phyloP scores from a whole-genome alignment of 2,888 invertebrate genomes.

The Nomada fucata region DNA sequence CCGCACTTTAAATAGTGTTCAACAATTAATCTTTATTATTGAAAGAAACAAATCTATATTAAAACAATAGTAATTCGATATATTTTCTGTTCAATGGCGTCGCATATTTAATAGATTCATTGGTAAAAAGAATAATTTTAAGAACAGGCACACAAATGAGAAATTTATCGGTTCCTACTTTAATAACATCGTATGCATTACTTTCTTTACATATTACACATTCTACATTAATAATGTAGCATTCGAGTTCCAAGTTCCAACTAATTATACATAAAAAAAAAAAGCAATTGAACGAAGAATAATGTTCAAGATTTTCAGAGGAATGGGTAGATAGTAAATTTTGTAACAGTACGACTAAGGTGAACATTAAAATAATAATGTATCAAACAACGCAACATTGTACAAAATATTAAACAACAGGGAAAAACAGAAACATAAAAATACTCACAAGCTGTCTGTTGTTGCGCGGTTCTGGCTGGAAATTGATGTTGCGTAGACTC shows the following conservation, averaged over 20 bases:
- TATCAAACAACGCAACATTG: too few species aligned
- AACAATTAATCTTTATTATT: constrained; percentile 11
- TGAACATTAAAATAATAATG: too few species aligned
- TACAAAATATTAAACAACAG: too few species aligned
- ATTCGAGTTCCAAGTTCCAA: too few species aligned
- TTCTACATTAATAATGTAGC: too few species aligned
- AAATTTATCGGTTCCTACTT: background rate
- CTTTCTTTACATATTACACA: too few species aligned
- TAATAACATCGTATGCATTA: background rate
- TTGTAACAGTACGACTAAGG: too few species aligned
- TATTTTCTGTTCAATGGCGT: constrained; percentile 53
- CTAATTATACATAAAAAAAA: too few species aligned
- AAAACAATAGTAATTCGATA: constrained; percentile 44
- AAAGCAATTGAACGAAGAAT: too few species aligned
- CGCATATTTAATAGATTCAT: constrained; percentile 30
- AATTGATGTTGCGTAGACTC: constrained; percentile 55
- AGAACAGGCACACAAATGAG: constrained; percentile 5
- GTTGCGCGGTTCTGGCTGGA: constrained; percentile 46
- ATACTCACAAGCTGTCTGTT: constrained; percentile 65
- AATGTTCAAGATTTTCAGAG: too few species aligned
- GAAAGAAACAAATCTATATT: constrained; percentile 18
- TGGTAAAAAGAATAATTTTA: constrained; percentile 39
- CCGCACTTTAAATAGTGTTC: background rate
- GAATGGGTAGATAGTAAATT: too few species aligned
- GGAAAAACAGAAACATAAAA: background rate